Evolutionary conservation across 2,888 invertebrate genomes (phyloP).

Genomic region (Chloromyia formosa): DNA sequence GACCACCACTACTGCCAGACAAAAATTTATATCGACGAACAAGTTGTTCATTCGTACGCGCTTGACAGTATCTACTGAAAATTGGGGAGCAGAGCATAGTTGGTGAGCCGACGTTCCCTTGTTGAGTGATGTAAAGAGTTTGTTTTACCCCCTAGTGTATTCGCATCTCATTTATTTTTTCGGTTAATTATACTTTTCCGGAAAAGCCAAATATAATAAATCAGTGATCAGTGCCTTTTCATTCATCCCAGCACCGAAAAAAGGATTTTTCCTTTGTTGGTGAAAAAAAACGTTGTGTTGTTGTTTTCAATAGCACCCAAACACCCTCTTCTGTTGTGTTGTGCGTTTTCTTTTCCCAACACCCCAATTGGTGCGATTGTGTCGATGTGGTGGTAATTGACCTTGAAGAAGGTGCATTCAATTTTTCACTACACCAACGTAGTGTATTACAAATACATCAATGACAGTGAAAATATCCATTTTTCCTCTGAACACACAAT

Average conservation of each 20-base stretch:
- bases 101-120: conserved; percentile 21
- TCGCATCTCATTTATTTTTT: too few species aligned
- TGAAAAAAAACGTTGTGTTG: neutral
- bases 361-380: neutral
- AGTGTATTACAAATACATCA: neutral
- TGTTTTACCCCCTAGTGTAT: too few species aligned
- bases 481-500: too few species aligned
- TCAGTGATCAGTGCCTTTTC: conserved; percentile 8
- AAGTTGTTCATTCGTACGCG: too few species aligned
- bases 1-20: too few species aligned
- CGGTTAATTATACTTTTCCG: too few species aligned
- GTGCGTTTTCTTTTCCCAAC: neutral
- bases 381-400: conserved; percentile 10
- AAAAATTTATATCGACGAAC: too few species aligned
- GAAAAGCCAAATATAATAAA: too few species aligned
- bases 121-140: conserved; percentile 21
- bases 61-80: conserved; percentile 17
- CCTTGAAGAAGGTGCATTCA: conserved; percentile 29
- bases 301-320: neutral
- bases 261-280: too few species aligned
- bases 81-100: conserved; percentile 7
- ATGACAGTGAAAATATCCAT: conserved; percentile 28
- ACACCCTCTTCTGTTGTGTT: neutral
- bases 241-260: neutral
- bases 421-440: conserved; percentile 21